These are phyloP conservation scores for Heliothis subflexa DNA, from an alignment of 1,140 invertebrate species.

Conservation along the genomic window DNA sequence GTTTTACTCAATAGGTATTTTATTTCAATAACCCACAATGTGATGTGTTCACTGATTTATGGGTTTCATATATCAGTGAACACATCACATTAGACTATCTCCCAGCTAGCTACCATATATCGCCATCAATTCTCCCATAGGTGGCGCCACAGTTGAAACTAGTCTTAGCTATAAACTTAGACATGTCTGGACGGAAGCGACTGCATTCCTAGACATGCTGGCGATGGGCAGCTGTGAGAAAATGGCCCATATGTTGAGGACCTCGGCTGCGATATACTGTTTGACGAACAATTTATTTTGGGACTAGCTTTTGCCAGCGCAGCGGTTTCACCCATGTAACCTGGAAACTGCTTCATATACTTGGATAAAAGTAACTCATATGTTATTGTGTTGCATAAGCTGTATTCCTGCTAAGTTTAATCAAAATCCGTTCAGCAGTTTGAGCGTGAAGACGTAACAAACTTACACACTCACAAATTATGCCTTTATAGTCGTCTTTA, in stretches of 20 bases:
- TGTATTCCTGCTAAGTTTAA: too few species aligned
- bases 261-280: not conserved
- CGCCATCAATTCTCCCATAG: conserved; percentile 38
- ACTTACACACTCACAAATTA: too few species aligned
- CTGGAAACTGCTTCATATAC: too few species aligned
- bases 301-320: too few species aligned
- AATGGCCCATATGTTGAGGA: conserved; percentile 10
- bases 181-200: conserved; percentile 23
- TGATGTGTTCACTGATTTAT: too few species aligned
- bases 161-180: conserved; percentile 20
- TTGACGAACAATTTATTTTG: too few species aligned
- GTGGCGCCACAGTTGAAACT: conserved; percentile 38
- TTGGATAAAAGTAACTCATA: too few species aligned
- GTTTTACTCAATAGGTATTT: not conserved
- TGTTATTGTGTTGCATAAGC: too few species aligned
- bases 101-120: conserved; percentile 6
- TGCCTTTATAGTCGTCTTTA: too few species aligned
- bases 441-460: too few species aligned
- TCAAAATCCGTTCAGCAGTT: too few species aligned
- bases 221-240: conserved; percentile 21
- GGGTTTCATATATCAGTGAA: not conserved
- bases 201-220: conserved; percentile 38
- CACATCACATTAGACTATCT: conserved; percentile 12
- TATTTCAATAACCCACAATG: not conserved
- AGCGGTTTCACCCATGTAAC: too few species aligned